Evolutionary conservation across 2,888 invertebrate species (phyloP).

Genomic region (Nephrocerus scutellatus): DNA sequence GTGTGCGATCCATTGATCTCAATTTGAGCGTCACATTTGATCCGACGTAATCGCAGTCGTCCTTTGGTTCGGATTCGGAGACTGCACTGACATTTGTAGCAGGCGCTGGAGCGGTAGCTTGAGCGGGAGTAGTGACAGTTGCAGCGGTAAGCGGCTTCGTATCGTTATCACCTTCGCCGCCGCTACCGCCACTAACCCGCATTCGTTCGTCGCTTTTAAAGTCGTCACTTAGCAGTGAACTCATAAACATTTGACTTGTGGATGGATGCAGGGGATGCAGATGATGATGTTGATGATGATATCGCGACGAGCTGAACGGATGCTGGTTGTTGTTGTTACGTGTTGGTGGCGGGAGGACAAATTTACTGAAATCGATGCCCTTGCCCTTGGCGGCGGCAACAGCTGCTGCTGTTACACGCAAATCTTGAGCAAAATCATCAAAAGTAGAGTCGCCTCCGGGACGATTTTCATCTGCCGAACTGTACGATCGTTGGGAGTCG

Average conservation of each 20-base stretch:
- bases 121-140: constrained; percentile 24
- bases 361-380: constrained; percentile 34
- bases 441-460: constrained; percentile 17
- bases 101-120: constrained; percentile 34
- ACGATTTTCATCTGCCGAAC: constrained; percentile 40
- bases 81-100: too few relatives aligned
- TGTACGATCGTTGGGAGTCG: constrained; percentile 42
- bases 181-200: too few relatives aligned
- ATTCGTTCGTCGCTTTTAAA: too few relatives aligned
- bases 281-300: constrained; percentile 5
- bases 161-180: too few relatives aligned
- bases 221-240: too few relatives aligned
- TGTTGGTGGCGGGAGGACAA: constrained; percentile 34
- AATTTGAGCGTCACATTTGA: constrained; percentile 43
- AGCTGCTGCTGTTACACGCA: constrained; percentile 33
- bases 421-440: constrained; percentile 42
- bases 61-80: too few relatives aligned
- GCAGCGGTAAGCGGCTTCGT: too few relatives aligned
- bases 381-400: constrained; percentile 32
- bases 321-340: too few relatives aligned
- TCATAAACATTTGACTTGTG: constrained; percentile 39
- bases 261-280: constrained; percentile 19
- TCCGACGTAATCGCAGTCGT: constrained; percentile 43
- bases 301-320: too few relatives aligned
- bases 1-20: constrained; percentile 43